Percentiles rank a stretch among this genome's conserved stretches.
These are phyloP conservation scores for Nycticebus coucang DNA, from an alignment of 2,113 vertebrate species.

Conservation along the genomic window DNA sequence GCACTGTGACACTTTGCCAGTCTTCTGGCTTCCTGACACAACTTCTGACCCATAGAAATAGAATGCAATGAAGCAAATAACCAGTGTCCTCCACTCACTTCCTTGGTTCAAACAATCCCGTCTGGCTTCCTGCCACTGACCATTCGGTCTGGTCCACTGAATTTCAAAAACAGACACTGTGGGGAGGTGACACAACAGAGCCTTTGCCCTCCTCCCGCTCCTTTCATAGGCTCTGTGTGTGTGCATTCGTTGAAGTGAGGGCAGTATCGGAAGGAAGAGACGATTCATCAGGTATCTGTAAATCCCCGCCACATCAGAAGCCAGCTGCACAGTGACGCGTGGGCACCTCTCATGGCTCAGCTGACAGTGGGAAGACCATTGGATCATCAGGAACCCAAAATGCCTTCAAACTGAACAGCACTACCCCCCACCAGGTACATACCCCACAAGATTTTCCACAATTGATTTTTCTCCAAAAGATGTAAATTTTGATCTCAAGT, in stretches of 20 bases:
- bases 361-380: background rate
- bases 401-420: background rate
- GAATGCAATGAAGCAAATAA: background rate
- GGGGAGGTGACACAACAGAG: background rate
- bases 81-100: background rate
- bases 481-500: background rate
- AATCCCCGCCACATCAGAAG: background rate
- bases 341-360: background rate
- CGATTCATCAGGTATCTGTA: background rate
- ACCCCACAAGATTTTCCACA: background rate
- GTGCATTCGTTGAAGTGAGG: background rate
- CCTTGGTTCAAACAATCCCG: background rate
- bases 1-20: background rate
- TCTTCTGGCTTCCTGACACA: background rate
- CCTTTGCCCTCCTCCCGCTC: background rate
- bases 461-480: background rate
- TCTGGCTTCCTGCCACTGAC: background rate
- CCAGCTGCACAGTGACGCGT: background rate
- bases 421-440: background rate
- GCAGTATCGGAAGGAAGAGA: background rate
- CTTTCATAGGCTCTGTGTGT: background rate
- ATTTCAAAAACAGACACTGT: background rate
- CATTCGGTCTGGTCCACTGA: background rate
- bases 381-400: background rate
- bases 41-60: background rate